Percentiles rank a stretch among this genome's conserved stretches.
phyloP scores from a whole-genome alignment of 2,797 vertebrate species.

The Clarias platycephalus region DNA sequence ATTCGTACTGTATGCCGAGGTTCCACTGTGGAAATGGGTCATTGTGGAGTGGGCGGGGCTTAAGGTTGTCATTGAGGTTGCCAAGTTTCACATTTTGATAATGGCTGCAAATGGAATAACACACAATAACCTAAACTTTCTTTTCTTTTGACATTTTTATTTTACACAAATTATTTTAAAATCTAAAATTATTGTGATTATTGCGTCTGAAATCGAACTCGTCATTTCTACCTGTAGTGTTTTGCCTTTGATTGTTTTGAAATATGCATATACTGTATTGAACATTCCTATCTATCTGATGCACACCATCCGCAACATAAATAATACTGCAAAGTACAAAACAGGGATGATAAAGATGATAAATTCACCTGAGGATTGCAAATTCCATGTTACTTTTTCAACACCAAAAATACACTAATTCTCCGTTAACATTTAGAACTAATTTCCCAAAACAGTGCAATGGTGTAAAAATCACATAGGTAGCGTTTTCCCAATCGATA shows the following conservation, averaged over 20 bases:
- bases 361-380: conserved; percentile 23
- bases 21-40: too few relatives aligned
- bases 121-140: neutral
- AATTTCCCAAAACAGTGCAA: neutral
- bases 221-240: neutral
- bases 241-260: neutral
- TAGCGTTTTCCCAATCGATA: neutral
- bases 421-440: conserved; percentile 1
- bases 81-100: neutral
- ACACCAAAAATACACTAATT: neutral
- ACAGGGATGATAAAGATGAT: conserved; percentile 9
- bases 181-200: neutral
- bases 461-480: neutral
- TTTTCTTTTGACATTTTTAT: neutral
- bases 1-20: too few relatives aligned
- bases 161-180: neutral
- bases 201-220: neutral
- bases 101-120: neutral
- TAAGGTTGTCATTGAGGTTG: neutral
- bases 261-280: neutral
- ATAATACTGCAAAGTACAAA: conserved; percentile 17
- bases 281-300: neutral
- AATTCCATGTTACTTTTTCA: conserved; percentile 3
- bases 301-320: neutral
- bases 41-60: neutral